Evolutionary conservation across 2,113 vertebrate genomes (phyloP).

Genomic region (Formicarius rufipectus): DNA sequence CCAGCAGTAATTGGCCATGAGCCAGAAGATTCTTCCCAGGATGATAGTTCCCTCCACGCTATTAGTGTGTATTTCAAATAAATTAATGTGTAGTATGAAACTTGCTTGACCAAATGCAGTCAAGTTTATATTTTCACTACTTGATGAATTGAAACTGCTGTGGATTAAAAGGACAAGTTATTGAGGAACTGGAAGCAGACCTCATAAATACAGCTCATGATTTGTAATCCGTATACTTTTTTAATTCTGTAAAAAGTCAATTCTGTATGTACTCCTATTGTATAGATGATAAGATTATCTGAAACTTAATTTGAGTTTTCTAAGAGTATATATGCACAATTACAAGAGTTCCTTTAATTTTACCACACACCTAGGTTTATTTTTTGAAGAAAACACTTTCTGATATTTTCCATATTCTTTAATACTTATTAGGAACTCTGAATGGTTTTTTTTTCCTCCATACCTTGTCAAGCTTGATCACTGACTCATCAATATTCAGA

Average conservation of each 20-base stretch:
- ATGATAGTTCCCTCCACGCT: not conserved
- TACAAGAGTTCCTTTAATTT: not conserved
- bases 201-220: not conserved
- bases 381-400: not conserved
- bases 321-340: not conserved
- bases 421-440: not conserved
- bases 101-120: constrained; percentile 23
- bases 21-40: constrained; percentile 18
- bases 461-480: not conserved
- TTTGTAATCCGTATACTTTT: not conserved
- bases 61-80: not conserved
- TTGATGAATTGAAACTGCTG: constrained; percentile 21
- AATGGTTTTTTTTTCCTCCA: not conserved
- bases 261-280: not conserved
- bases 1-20: not conserved
- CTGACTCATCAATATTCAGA: not conserved
- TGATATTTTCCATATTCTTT: not conserved
- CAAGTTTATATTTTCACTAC: not conserved
- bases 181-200: not conserved
- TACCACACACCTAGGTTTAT: not conserved
- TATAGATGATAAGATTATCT: not conserved
- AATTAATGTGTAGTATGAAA: not conserved
- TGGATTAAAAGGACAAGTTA: not conserved
- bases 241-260: not conserved
- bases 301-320: not conserved